A percentile compares a stretch with the other conserved stretches of the same genome.
These are phyloP conservation scores for Ara ararauna DNA, from an alignment of 2,797 vertebrate genomes.

Conservation along the genomic window DNA sequence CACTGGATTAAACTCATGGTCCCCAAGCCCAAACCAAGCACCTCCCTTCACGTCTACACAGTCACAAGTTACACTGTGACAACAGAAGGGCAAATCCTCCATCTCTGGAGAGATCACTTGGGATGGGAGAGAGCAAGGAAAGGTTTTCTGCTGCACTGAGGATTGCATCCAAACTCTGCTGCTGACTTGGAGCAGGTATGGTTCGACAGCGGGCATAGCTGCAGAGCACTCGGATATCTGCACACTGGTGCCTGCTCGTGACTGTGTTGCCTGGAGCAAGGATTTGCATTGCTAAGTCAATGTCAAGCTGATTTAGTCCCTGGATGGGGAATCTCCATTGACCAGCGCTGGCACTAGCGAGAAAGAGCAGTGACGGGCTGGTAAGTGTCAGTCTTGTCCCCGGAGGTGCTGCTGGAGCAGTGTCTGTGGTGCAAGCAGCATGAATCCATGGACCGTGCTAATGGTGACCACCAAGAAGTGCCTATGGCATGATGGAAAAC, in stretches of 20 bases:
- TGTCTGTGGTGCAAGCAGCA: background rate
- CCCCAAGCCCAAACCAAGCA: background rate
- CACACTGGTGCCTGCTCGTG: background rate
- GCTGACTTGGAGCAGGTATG: background rate
- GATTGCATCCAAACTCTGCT: background rate
- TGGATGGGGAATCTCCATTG: background rate
- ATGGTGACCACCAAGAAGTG: background rate
- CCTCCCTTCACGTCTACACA: background rate
- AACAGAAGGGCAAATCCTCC: background rate
- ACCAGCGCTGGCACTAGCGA: background rate
- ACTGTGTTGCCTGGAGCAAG: constrained; percentile 43
- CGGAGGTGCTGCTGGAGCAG: accelerated
- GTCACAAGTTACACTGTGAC: background rate
- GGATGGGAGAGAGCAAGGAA: background rate
- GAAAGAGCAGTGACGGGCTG: background rate
- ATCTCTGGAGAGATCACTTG: background rate
- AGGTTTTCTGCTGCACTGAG: background rate
- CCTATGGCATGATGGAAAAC: accelerated
- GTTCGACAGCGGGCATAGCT: constrained; percentile 1
- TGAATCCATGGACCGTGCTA: background rate
- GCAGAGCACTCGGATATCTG: background rate
- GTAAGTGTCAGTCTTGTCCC: background rate
- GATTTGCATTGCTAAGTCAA: background rate
- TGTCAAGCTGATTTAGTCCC: constrained; percentile 28
- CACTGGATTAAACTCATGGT: no score